phyloP scores from a whole-genome alignment of 1,140 invertebrate genomes.

The Zaprionus gabonicus region DNA sequence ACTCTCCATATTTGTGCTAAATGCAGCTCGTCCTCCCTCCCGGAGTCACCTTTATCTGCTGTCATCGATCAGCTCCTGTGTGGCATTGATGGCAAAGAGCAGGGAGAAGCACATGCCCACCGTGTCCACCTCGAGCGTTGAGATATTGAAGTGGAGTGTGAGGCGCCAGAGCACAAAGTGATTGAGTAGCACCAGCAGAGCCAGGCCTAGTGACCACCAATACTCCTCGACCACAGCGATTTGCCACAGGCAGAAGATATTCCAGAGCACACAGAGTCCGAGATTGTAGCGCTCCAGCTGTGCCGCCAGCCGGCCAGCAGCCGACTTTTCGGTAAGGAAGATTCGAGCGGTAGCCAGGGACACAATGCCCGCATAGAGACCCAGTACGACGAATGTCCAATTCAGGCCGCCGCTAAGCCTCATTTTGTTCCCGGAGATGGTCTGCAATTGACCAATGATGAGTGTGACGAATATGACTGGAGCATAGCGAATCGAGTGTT shows the following conservation, averaged over 20 bases:
- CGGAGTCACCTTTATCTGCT: conserved; percentile 25
- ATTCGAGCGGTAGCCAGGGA: conserved; percentile 28
- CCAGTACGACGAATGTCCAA: conserved; percentile 50
- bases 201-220: conserved; percentile 63
- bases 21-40: conserved; percentile 13
- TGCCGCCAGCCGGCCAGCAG: conserved; percentile 6
- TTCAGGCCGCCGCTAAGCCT: conserved; percentile 15
- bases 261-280: conserved; percentile 63
- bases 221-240: conserved; percentile 58
- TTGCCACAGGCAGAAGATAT: conserved; percentile 54
- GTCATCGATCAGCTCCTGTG: conserved; percentile 54
- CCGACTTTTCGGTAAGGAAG: conserved; percentile 32
- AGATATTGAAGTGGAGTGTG: conserved; percentile 61
- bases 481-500: conserved; percentile 57
- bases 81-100: conserved; percentile 66
- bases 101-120: conserved; percentile 73
- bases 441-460: conserved; percentile 60
- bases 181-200: conserved; percentile 58
- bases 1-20: conserved; percentile 17
- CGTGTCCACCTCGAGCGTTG: conserved; percentile 56
- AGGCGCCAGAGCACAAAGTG: conserved; percentile 71
- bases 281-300: conserved; percentile 39
- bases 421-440: conserved; percentile 8
- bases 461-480: conserved; percentile 63
- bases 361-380: conserved; percentile 44